Percentiles rank a stretch among this genome's conserved stretches.
These are phyloP conservation scores for Picathartes gymnocephalus DNA, from an alignment of 2,113 vertebrate genomes.

Conservation along the genomic window DNA sequence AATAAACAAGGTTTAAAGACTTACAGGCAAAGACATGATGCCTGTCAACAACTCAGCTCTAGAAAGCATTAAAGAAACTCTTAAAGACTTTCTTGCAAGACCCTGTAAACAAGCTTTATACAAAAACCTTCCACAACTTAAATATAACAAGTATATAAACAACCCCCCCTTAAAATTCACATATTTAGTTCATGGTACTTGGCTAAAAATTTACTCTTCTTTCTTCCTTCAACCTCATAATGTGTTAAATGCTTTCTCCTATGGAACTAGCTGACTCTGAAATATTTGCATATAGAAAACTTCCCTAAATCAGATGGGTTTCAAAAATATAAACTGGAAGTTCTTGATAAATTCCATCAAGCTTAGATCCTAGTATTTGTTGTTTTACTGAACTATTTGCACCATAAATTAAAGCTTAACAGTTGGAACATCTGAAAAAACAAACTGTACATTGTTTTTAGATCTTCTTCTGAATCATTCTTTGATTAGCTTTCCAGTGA, in stretches of 20 bases:
- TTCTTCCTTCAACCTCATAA: not conserved
- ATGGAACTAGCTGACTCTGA: not conserved
- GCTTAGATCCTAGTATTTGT: not conserved
- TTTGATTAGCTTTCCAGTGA: conserved; percentile 23
- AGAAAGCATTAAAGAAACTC: not conserved
- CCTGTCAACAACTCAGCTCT: not conserved
- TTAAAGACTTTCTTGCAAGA: not conserved
- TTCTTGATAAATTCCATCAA: not conserved
- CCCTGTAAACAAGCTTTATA: not conserved
- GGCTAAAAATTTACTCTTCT: not conserved
- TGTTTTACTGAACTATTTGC: not conserved
- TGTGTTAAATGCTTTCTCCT: not conserved
- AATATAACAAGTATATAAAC: not conserved
- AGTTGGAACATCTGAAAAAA: conserved; percentile 36
- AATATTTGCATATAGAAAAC: not conserved
- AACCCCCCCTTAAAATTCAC: not conserved
- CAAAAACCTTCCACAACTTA: not conserved
- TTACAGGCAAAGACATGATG: not conserved
- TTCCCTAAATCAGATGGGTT: not conserved
- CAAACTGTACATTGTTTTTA: not conserved
- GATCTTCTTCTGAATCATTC: conserved; percentile 13
- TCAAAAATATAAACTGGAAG: not conserved
- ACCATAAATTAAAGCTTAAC: not conserved
- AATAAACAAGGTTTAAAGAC: not conserved
- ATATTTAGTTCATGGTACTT: not conserved